Evolutionary conservation across 2,888 invertebrate species (phyloP).

Genomic region (Mythimna albipuncta): DNA sequence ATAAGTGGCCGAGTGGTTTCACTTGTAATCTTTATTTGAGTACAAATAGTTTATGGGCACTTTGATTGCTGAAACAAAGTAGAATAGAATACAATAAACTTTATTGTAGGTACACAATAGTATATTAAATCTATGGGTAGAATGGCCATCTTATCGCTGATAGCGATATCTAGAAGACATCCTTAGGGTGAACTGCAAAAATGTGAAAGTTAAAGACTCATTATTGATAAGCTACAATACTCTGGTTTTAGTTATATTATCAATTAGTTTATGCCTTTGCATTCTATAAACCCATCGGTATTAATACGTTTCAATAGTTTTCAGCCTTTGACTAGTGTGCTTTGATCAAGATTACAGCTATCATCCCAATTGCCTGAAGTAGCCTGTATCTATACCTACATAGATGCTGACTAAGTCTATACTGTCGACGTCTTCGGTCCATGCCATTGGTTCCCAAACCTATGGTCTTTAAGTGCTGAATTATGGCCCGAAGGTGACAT

Average conservation of each 20-base stretch:
- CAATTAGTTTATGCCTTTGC: no score
- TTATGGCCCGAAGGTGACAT: not conserved
- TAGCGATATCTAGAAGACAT: no score
- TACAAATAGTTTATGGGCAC: conserved; percentile 35
- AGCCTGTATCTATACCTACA: not conserved
- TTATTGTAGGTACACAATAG: not conserved
- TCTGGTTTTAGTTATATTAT: not conserved
- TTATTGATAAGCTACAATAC: no score
- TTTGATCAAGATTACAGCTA: not conserved
- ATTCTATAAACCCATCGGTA: not conserved
- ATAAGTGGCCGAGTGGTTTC: conserved; percentile 42
- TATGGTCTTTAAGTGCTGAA: no score
- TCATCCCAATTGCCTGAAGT: conserved; percentile 25
- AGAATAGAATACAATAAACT: no score
- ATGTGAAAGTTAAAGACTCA: no score
- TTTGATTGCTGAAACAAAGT: conserved; percentile 42
- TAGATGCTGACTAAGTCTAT: not conserved
- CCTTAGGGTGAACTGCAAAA: no score
- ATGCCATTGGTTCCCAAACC: not conserved
- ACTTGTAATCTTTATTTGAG: conserved; percentile 47
- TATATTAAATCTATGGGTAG: no score
- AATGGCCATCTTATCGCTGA: no score
- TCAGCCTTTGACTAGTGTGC: conserved; percentile 16
- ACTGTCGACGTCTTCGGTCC: not conserved
- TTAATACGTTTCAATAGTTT: not conserved